Evolutionary conservation across 2,113 vertebrate species (phyloP), one percentile per base, ranked within the genome.

Genomic region (Lycocorax pyrrhopterus): DNA sequence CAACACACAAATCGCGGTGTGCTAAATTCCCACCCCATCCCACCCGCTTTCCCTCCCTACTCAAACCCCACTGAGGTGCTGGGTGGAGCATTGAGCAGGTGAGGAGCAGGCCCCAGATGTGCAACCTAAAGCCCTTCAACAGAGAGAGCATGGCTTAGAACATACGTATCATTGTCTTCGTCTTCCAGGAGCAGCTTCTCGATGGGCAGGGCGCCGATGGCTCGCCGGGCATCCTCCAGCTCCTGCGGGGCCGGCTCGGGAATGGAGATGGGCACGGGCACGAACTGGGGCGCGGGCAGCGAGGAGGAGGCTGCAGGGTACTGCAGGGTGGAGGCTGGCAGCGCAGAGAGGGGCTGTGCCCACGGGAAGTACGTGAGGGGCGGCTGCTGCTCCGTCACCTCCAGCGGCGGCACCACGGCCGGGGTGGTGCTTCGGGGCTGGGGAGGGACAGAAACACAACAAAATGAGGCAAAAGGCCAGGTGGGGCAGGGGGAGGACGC

Each of bases 121-220:
- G 37, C 81, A 20, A 17, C 43, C 87, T 91, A 98, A 77, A 98
- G 98, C 74, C 98, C 98, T 46, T 98, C 97, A 15, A 98, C 97
- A 22, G 99, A 99, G 8, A 99, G 96, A 5, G 98, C 97, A 55
- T 97, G 96, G 93, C 93, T 98, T 80, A 98, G 97, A 14, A 98
- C 97, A 7, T 99, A 99, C 49, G 98, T 97, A 55, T 98, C 98
- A 25, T 96, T 98, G 25, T 98, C 98, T 44, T 98, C 98, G 1
- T 97, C 98, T 51, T 98, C 98, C 43, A 98, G 98, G 9, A 99
- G 98, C 74, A 99, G 98, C 96, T 98, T 99, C 96, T 99, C 99
- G 58, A 99, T 98, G 69, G 99, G 97, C 96, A 99, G 80, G 0
- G 97, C 94, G 11, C 88, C 96, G 51, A 98, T 90, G 87, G 98